A percentile compares a stretch with the other conserved stretches of the same genome.
Evolutionary conservation across 2,113 vertebrate species (phyloP).

Genomic region (Hystrix brachyura): DNA sequence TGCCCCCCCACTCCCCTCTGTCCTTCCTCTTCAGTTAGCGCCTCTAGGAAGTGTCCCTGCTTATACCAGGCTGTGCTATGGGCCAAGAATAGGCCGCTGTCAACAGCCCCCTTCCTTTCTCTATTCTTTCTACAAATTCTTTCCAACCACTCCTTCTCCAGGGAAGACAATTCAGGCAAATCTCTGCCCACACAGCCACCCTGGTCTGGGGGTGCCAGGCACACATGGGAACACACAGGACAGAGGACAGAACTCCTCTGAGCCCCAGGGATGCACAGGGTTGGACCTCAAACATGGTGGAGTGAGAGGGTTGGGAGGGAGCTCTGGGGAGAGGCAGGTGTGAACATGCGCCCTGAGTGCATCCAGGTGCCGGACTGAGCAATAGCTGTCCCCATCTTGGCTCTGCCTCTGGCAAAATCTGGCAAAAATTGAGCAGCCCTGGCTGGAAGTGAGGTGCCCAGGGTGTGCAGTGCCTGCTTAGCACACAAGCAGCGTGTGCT

Average conservation of each 20-base stretch:
- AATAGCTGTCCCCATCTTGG: neutral
- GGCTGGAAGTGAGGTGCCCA: neutral
- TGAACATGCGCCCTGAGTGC: neutral
- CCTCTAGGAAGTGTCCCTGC: neutral
- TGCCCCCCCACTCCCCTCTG: neutral
- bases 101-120: neutral
- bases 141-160: no score
- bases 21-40: fast-evolving
- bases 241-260: neutral
- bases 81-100: fast-evolving
- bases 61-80: fast-evolving
- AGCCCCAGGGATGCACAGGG: neutral
- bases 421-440: neutral
- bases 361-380: neutral
- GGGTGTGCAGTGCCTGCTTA: neutral
- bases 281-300: neutral
- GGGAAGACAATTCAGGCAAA: neutral
- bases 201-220: neutral
- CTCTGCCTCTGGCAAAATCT: neutral
- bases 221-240: fast-evolving
- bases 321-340: neutral
- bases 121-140: neutral
- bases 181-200: fast-evolving
- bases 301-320: neutral
- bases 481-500: neutral